Evolutionary conservation across 2,113 vertebrate genomes (phyloP).

Genomic region (Peromyscus polionotus): DNA sequence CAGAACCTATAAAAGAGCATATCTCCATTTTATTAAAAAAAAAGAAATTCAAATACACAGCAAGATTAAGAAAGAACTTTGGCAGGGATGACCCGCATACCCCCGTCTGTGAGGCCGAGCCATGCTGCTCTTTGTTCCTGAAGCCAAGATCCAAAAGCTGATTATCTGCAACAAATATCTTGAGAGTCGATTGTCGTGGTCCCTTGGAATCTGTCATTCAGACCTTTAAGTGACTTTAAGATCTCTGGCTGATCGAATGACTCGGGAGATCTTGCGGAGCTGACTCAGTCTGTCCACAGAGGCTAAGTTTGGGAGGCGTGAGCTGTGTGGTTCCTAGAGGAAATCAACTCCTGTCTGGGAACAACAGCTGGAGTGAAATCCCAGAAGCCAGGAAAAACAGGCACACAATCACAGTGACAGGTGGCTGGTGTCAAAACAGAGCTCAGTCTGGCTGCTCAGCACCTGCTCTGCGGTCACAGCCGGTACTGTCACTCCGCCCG

Average conservation of each 20-base stretch:
- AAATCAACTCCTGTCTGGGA: conserved; percentile 90
- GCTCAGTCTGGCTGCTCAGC: conserved; percentile 89
- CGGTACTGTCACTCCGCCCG: conserved; percentile 76
- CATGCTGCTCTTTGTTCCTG: conserved; percentile 70
- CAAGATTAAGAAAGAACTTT: neutral
- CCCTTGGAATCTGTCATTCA: conserved; percentile 74
- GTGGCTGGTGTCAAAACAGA: conserved; percentile 90
- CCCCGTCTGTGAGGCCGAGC: conserved; percentile 67
- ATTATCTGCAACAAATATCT: conserved; percentile 78
- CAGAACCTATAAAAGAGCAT: conserved; percentile 25
- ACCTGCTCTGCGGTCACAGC: conserved; percentile 88
- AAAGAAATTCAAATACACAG: neutral
- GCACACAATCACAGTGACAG: conserved; percentile 91
- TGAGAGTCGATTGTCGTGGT: conserved; percentile 72
- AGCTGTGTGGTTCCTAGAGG: conserved; percentile 87
- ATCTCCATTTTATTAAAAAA: neutral
- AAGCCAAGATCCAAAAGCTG: conserved; percentile 73
- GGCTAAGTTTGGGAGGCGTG: conserved; percentile 78
- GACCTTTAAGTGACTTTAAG: conserved; percentile 56
- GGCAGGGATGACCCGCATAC: neutral
- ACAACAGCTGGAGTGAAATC: conserved; percentile 90
- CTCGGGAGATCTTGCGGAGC: conserved; percentile 19
- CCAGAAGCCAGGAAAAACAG: conserved; percentile 91
- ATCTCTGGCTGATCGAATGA: conserved; percentile 41
- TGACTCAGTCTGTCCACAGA: conserved; percentile 77